Evolutionary conservation across 2,797 vertebrate genomes (phyloP), one percentile per base, ranked within the genome.

Genomic region (Amblyopsis hoosieri): DNA sequence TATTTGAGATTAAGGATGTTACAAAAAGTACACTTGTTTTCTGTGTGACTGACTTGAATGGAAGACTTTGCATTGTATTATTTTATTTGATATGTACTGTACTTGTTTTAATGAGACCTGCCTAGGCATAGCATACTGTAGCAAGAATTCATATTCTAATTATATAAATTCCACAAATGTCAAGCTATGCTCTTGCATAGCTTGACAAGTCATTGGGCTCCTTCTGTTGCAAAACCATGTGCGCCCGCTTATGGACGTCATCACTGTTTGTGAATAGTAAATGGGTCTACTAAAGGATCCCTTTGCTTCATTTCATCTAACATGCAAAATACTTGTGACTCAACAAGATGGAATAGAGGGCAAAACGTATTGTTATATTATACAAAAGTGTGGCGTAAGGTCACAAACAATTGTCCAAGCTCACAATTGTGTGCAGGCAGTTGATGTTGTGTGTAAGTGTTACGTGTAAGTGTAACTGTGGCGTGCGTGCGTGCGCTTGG

Each of bases 41-140:
- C 23, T 23, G 23, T 23, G 23, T 23, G 23, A 23, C 23, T 66
- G 80, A 73, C 73, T 45, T 70, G 67, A 73, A 78, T 59, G 66
- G 66, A 8, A 55, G 62, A 23, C 23, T 23, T 23, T 23, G 23
- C 23, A 23, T 23, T 23, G 3, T 23, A 23, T 23, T 23, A 23
- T 23, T 23, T 23, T 23, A 23, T 23, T 23, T 23, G 23, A 23
- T 23, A 23, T 23, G 23, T 23, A 23, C 14, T 50, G 15, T 51
- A 17, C n/a, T 15, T 51, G 15, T 54, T 29, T 15, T 23, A 53
- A 37, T 37, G 33, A 8, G 17, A 23, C 17, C 19, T 31, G 11
- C 50, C 65, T 65, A 62, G 45, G 50, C 66, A 72, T 60, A 66
- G 60, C 53, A 55, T 54, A 7, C 65, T 13, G 23, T 3, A 23